phyloP scores from a whole-genome alignment of 2,113 vertebrate species.

The Coturnix japonica region DNA sequence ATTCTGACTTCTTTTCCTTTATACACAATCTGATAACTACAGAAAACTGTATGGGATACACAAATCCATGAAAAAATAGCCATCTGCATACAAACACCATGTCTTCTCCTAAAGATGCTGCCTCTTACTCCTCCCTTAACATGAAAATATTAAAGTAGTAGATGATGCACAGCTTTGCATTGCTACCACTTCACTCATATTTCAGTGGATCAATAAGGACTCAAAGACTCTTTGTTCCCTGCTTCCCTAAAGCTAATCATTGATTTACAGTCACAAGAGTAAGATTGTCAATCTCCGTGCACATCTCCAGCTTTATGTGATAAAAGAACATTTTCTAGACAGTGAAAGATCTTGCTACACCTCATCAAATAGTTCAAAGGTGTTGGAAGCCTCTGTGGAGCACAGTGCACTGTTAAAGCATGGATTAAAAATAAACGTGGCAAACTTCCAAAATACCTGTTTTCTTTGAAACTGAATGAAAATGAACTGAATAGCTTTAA shows the following conservation, averaged over 20 bases:
- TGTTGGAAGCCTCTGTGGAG: not conserved
- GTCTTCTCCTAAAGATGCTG: not conserved
- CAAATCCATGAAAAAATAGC: not conserved
- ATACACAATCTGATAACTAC: not conserved
- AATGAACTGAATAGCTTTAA: not conserved
- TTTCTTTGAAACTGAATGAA: not conserved
- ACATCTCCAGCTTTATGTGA: not conserved
- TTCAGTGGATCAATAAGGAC: not conserved
- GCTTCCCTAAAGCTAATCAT: not conserved
- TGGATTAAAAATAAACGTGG: not conserved
- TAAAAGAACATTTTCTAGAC: not conserved
- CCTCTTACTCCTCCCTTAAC: not conserved
- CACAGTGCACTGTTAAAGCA: not conserved
- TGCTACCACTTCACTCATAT: not conserved
- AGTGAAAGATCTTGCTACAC: not conserved
- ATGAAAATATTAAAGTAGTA: accelerated
- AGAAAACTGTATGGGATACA: not conserved
- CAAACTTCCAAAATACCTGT: not conserved
- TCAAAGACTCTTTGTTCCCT: not conserved
- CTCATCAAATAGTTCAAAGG: not conserved
- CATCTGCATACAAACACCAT: accelerated
- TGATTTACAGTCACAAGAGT: not conserved
- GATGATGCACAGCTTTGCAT: not conserved
- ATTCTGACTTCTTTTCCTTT: not conserved
- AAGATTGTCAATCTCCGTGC: not conserved